phyloP scores from a whole-genome alignment of 2,113 vertebrate species.

The Alectura lathami region DNA sequence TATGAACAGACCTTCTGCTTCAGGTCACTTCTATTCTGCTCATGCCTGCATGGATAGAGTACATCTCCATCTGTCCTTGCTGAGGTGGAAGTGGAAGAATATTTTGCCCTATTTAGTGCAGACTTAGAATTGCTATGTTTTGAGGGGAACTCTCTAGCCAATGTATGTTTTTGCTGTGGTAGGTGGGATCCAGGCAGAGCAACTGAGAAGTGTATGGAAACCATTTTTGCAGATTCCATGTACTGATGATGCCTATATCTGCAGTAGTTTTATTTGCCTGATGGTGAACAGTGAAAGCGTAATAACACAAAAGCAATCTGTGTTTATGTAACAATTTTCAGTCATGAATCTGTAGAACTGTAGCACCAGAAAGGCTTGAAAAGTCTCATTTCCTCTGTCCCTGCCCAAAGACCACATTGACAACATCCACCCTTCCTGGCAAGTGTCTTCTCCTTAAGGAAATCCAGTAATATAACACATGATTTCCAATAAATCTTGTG shows the following conservation, averaged over 20 bases:
- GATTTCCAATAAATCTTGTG: background rate
- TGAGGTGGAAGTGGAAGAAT: background rate
- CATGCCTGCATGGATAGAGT: background rate
- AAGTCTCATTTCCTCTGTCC: background rate
- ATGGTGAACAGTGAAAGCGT: background rate
- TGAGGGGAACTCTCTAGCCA: background rate
- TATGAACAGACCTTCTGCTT: conserved; percentile 42
- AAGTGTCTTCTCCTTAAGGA: background rate
- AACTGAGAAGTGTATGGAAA: background rate
- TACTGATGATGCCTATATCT: background rate
- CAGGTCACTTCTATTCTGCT: conserved; percentile 52
- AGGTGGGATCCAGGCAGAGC: background rate
- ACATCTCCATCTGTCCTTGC: conserved; percentile 40
- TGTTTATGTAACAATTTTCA: background rate
- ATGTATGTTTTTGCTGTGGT: background rate
- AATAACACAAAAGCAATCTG: background rate
- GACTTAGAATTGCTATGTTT: background rate
- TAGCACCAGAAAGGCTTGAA: background rate
- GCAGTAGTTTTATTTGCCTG: background rate
- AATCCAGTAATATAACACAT: background rate
- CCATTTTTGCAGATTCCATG: background rate
- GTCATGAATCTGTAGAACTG: background rate
- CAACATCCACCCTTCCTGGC: background rate
- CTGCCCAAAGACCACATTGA: background rate
- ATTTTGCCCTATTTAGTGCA: conserved; percentile 13